A percentile compares a stretch with the other conserved stretches of the same genome.
Conservation (phyloP, 2,888 invertebrate species). For the Pseudococcus viburni region DNA sequence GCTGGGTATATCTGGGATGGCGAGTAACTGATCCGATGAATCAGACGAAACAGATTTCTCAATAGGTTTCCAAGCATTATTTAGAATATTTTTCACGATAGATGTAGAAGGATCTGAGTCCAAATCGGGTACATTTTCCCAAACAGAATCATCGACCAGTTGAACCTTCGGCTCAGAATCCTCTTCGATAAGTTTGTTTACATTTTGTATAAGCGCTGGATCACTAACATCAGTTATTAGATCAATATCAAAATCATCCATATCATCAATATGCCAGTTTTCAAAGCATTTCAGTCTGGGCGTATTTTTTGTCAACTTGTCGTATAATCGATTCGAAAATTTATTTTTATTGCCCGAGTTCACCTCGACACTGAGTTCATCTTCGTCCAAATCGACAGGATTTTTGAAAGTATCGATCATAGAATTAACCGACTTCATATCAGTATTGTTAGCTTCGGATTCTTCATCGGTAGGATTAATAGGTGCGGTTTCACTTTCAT, state of each 20-base stretch:
- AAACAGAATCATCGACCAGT: not conserved
- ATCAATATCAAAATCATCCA: not conserved
- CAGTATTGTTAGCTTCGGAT: not conserved
- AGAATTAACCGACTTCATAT: not conserved
- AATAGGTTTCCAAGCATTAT: not conserved
- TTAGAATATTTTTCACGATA: slow-evolving; percentile 23
- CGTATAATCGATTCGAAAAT: slow-evolving; percentile 58
- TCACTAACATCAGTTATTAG: not conserved
- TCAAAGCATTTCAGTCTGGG: slow-evolving; percentile 58
- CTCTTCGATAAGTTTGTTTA: slow-evolving; percentile 29
- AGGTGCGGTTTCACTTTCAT: slow-evolving; percentile 7
- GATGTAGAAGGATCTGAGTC: not conserved
- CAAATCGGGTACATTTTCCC: not conserved
- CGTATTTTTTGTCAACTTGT: not conserved
- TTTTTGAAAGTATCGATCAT: slow-evolving; percentile 48
- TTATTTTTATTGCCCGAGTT: not conserved
- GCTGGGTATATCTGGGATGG: not conserved
- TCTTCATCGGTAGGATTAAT: not conserved
- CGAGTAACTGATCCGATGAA: not conserved
- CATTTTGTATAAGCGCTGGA: slow-evolving; percentile 2
- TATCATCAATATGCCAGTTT: not conserved
- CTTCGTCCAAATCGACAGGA: not conserved
- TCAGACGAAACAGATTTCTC: not conserved
- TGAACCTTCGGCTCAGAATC: not conserved
- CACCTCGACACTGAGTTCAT: slow-evolving; percentile 5